Percentiles rank a stretch among this genome's conserved stretches.
phyloP scores from a whole-genome alignment of 2,113 vertebrate species.

The Sula dactylatra region DNA sequence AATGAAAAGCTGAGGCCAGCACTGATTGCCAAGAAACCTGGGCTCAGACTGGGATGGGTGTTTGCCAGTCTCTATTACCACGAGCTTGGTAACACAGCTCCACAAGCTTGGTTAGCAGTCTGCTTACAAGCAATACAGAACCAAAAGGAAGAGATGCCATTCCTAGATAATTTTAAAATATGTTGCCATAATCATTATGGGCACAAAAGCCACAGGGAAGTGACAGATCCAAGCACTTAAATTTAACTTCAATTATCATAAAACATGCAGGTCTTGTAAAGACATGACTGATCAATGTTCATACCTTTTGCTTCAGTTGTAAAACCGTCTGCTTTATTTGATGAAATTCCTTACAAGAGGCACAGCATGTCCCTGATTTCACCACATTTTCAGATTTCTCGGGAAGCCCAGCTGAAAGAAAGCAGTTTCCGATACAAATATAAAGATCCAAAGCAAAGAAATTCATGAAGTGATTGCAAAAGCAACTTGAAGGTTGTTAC shows the following conservation, averaged over 20 bases:
- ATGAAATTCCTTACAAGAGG: constrained; percentile 91
- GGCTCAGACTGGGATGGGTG: background rate
- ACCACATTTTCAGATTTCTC: constrained; percentile 85
- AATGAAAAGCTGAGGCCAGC: background rate
- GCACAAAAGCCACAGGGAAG: background rate
- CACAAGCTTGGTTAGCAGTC: background rate
- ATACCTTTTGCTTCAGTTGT: constrained; percentile 95
- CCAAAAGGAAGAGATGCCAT: background rate
- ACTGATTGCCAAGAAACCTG: background rate
- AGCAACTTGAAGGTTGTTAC: background rate
- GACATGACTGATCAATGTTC: background rate
- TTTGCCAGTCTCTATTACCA: background rate
- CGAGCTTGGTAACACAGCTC: background rate
- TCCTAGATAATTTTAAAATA: background rate
- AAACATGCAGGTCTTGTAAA: background rate
- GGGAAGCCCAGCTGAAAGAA: constrained; percentile 77
- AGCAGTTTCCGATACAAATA: background rate
- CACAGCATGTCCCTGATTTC: constrained; percentile 84
- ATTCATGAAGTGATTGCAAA: background rate
- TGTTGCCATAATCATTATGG: background rate
- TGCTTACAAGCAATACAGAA: background rate
- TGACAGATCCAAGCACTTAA: background rate
- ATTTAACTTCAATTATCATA: background rate
- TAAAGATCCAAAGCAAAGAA: background rate
- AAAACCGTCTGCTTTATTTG: constrained; percentile 92